phyloP scores from a whole-genome alignment of 2,888 invertebrate species.

The Melanotus villosus region DNA sequence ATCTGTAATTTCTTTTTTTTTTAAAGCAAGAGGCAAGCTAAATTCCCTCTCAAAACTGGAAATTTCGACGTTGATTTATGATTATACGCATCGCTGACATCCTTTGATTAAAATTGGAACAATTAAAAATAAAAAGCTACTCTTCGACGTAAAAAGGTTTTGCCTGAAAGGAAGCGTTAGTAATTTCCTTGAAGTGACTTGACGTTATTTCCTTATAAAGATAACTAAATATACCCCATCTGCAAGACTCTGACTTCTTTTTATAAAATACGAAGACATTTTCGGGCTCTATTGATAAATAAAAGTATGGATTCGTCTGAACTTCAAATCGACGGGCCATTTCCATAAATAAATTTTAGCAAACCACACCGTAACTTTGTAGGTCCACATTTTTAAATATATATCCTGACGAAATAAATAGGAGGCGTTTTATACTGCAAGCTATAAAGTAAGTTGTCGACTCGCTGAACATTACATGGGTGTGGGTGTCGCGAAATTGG shows the following conservation, averaged over 20 bases:
- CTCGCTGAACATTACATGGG: slow-evolving; percentile 15
- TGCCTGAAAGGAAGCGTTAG: slow-evolving; percentile 23
- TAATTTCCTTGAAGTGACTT: slow-evolving; percentile 25
- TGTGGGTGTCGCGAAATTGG: slow-evolving; percentile 26
- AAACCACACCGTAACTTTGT: background rate
- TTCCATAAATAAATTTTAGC: slow-evolving; percentile 14
- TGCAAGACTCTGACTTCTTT: slow-evolving; percentile 5
- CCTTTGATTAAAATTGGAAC: slow-evolving; percentile 23
- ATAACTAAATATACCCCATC: slow-evolving; percentile 19
- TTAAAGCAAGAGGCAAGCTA: background rate
- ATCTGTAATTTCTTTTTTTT: slow-evolving; percentile 14
- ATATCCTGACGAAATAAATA: slow-evolving; percentile 6
- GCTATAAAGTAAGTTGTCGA: slow-evolving; percentile 21
- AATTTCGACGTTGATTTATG: slow-evolving; percentile 25
- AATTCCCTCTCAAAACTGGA: background rate
- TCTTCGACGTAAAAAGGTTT: slow-evolving; percentile 12
- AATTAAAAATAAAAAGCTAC: slow-evolving; percentile 26
- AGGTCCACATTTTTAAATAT: background rate
- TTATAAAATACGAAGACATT: slow-evolving; percentile 16
- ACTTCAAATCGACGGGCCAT: background rate
- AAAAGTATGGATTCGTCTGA: background rate
- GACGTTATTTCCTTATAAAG: slow-evolving; percentile 26
- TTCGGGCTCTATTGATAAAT: background rate
- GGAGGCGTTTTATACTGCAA: slow-evolving; percentile 3
- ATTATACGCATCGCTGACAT: slow-evolving; percentile 27